phyloP scores from a whole-genome alignment of 2,113 vertebrate genomes.

The Crocuta crocuta region DNA sequence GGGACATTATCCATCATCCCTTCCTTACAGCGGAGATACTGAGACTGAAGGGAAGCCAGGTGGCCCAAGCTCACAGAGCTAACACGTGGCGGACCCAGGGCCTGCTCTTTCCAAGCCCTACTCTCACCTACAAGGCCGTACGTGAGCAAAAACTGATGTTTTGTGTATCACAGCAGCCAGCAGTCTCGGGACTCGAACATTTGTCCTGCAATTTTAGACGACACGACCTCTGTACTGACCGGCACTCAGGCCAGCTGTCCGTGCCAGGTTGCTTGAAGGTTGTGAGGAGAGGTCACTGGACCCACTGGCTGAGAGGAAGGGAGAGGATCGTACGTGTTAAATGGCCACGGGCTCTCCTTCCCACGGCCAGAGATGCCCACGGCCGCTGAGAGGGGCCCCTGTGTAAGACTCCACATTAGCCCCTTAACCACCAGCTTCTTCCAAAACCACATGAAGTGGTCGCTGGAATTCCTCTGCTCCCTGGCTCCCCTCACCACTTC shows the following conservation, averaged over 20 bases:
- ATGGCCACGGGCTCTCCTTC: neutral
- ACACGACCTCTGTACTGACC: neutral
- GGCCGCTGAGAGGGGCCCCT: neutral
- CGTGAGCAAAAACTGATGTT: neutral
- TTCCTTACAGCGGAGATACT: neutral
- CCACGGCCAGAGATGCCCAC: neutral
- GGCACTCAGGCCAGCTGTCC: fast-evolving
- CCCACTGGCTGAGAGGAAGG: neutral
- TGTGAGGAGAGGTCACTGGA: neutral
- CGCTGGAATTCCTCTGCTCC: neutral
- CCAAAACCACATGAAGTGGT: neutral
- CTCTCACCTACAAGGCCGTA: neutral
- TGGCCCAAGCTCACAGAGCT: neutral
- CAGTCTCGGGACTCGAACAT: neutral
- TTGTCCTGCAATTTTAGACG: neutral
- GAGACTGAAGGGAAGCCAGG: neutral
- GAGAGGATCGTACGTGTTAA: neutral
- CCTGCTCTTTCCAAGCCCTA: neutral
- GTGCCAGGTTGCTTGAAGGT: neutral
- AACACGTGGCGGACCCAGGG: neutral
- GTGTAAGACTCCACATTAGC: neutral
- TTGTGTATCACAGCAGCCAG: neutral
- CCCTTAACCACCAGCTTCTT: neutral
- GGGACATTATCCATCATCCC: neutral
- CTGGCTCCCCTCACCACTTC: too few relatives aligned